phyloP scores from a whole-genome alignment of 2,888 invertebrate genomes.

The Conus canariensis region DNA sequence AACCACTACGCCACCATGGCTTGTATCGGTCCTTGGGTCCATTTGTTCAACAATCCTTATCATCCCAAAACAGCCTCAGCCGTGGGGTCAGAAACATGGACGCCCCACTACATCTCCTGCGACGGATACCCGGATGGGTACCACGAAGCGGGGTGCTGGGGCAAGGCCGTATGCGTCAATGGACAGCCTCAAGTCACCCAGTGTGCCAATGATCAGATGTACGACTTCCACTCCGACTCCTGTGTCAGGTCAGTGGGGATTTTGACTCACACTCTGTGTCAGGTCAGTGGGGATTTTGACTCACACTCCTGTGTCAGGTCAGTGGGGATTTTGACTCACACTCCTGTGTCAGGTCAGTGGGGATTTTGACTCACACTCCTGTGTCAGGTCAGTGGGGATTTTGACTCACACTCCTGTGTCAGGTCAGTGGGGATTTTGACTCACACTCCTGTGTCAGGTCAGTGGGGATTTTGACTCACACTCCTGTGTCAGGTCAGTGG shows the following conservation, averaged over 20 bases:
- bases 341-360: no score
- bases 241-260: constrained; percentile 26
- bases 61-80: background rate
- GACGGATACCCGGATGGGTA: constrained; percentile 41
- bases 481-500: no score
- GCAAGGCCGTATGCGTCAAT: constrained; percentile 37
- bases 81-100: background rate
- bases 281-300: background rate
- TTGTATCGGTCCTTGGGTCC: background rate
- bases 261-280: background rate
- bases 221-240: constrained; percentile 30
- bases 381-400: no score
- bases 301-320: no score
- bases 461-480: no score
- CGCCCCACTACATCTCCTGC: constrained; percentile 39
- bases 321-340: no score
- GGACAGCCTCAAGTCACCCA: constrained; percentile 30
- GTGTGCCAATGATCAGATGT: constrained; percentile 31
- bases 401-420: no score
- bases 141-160: constrained; percentile 42
- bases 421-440: no score
- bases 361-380: no score
- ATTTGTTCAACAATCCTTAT: background rate
- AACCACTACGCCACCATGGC: background rate
- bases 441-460: no score